Evolutionary conservation across 2,113 vertebrate species (phyloP).

Genomic region (Pluvialis apricaria): DNA sequence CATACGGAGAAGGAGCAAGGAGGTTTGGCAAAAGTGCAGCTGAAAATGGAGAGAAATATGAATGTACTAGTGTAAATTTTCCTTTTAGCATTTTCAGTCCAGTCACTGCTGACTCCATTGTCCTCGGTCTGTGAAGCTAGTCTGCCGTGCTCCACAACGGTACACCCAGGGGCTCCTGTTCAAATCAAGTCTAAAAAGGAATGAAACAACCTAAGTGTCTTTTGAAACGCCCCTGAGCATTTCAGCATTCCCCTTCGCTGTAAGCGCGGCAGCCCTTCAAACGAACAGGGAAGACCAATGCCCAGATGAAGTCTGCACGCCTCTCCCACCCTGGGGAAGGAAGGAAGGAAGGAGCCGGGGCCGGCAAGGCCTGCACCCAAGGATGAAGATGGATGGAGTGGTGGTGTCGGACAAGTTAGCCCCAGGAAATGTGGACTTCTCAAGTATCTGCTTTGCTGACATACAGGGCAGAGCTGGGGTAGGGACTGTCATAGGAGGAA

Average conservation of each 20-base stretch:
- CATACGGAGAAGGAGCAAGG: neutral
- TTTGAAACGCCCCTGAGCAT: neutral
- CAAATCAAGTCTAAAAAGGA: neutral
- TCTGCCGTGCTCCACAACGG: fast-evolving
- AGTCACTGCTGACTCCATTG: neutral
- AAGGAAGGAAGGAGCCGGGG: neutral
- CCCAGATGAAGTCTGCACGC: neutral
- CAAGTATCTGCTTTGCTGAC: neutral
- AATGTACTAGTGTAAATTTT: neutral
- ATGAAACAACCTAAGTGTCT: neutral
- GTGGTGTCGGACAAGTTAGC: neutral
- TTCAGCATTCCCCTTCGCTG: neutral
- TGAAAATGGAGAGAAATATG: neutral
- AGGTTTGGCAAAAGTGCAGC: neutral
- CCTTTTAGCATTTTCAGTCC: neutral
- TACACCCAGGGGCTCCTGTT: fast-evolving
- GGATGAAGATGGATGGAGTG: neutral
- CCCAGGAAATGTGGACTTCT: neutral
- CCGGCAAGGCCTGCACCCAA: too few species aligned
- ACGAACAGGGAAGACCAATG: neutral
- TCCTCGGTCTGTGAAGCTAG: neutral
- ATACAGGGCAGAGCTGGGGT: neutral
- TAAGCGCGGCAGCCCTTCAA: neutral
- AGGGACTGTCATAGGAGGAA: neutral
- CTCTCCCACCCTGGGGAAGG: neutral